Percentiles rank a stretch among this genome's conserved stretches.
These are phyloP conservation scores for Bradynema listronoti DNA, from an alignment of 1,140 invertebrate genomes.

Conservation along the genomic window DNA sequence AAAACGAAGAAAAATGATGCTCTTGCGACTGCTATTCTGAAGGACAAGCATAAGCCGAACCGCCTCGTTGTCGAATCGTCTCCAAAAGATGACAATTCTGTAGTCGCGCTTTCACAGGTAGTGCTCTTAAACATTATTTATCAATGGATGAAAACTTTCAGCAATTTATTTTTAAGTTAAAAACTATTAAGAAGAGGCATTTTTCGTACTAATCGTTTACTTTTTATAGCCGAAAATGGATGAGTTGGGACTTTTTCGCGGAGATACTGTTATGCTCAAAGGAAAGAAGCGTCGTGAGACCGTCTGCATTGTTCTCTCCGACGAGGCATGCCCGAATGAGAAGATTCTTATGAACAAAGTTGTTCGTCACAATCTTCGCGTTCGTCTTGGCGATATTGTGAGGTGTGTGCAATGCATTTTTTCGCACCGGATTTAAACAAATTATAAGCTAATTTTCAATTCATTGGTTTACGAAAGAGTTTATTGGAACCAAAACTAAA, in stretches of 20 bases:
- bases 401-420: too few species aligned
- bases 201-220: too few species aligned
- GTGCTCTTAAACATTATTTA: constrained; percentile 29
- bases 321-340: constrained; percentile 89
- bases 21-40: constrained; percentile 93
- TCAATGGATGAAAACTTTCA: too few species aligned
- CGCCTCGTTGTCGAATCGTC: constrained; percentile 95
- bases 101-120: constrained; percentile 85
- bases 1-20: constrained; percentile 67
- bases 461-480: too few species aligned
- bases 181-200: too few species aligned
- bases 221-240: constrained; percentile 84
- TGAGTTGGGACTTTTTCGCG: constrained; percentile 90
- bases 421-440: too few species aligned
- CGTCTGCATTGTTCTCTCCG: constrained; percentile 93
- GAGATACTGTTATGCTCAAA: constrained; percentile 80
- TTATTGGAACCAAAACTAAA: too few species aligned
- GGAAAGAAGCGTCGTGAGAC: constrained; percentile 96
- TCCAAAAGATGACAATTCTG: constrained; percentile 95
- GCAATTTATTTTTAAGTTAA: too few species aligned
- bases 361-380: constrained; percentile 89
- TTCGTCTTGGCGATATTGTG: constrained; percentile 88
- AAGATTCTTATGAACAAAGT: constrained; percentile 98
- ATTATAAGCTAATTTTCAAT: too few species aligned
- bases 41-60: constrained; percentile 93